Evolutionary conservation across 2,888 invertebrate species (phyloP).

Genomic region (Druceiella hillmani): DNA sequence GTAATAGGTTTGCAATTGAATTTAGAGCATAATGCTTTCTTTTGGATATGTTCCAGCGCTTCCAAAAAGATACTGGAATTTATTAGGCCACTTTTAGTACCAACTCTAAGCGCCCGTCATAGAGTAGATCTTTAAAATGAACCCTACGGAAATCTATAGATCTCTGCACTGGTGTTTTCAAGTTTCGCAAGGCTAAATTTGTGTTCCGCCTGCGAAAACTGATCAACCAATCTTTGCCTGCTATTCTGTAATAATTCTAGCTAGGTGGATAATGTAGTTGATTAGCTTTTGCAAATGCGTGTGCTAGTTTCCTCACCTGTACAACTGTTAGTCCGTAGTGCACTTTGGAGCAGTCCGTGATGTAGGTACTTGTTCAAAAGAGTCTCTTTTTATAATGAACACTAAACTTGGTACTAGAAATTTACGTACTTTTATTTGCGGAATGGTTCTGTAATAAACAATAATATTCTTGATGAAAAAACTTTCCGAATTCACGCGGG

Average conservation of each 20-base stretch:
- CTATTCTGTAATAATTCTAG: constrained; percentile 15
- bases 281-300: constrained; percentile 20
- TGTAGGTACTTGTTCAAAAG: constrained; percentile 18
- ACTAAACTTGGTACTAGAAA: too few relatives aligned
- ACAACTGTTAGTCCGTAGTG: constrained; percentile 19
- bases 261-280: constrained; percentile 18
- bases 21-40: too few relatives aligned
- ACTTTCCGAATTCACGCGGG: too few relatives aligned
- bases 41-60: too few relatives aligned
- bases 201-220: constrained; percentile 16
- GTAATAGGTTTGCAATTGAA: too few relatives aligned
- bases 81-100: too few relatives aligned
- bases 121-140: too few relatives aligned
- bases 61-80: too few relatives aligned
- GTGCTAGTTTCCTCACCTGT: constrained; percentile 20
- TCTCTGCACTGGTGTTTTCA: constrained; percentile 19
- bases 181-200: constrained; percentile 17
- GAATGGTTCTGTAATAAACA: too few relatives aligned
- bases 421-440: too few relatives aligned
- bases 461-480: too few relatives aligned
- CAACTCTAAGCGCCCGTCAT: too few relatives aligned
- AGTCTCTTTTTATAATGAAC: constrained; percentile 10
- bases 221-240: constrained; percentile 23
- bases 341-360: constrained; percentile 15
- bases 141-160: not conserved